Base-by-base conservation (phyloP, 2,888 invertebrate genomes). In the Cepaea hortensis region DNA sequence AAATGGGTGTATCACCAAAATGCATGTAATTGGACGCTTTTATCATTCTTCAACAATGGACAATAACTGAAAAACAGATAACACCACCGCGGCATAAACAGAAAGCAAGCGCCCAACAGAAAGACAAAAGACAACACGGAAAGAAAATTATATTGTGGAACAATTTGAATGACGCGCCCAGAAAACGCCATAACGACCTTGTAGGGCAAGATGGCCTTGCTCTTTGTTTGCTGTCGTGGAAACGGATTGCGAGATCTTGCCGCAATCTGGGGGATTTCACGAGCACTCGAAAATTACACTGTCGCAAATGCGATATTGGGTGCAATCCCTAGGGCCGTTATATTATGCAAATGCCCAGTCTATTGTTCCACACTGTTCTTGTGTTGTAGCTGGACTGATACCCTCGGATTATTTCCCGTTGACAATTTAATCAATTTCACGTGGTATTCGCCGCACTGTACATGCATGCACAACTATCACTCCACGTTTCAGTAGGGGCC, bases 401-500 rank as follows among this genome's bases (percentile, higher is more conserved):
- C 18, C 62, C 80, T 80, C 18, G 80, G 65, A 35, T 80, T 65
- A 80, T 61, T 62, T 62, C 11, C 35, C 23, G 62, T 61, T 80
- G 61, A 80, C 23, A 70, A 68, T 68, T 48, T 68, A 81, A 81
- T 81, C 81, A 81, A 68, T 65, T 46, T 81, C 68, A 15, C 81
- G 46, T 23, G 46, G 48, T 50, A 68, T 81, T 81, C 68, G 68
- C 55, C 81, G 68, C 68, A 68, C 81, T 18, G 68, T 70, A 4
- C 68, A 81, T n/a, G 81, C 81, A 68, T 81, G 68, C 70, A 48
- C 81, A 68, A 68, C 4, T 48, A 48, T 15, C 68, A 65, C 9
- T 48, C 46, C 9, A 68, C 9, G n/a, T 23, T 81, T 81, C 68
- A 9, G 68, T 48, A 81, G n/a, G n/a, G 48, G 50, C 81, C 68